A percentile compares a stretch with the other conserved stretches of the same genome.
phyloP scores from a whole-genome alignment of 2,888 invertebrate genomes.

The Cephus pulcher region DNA sequence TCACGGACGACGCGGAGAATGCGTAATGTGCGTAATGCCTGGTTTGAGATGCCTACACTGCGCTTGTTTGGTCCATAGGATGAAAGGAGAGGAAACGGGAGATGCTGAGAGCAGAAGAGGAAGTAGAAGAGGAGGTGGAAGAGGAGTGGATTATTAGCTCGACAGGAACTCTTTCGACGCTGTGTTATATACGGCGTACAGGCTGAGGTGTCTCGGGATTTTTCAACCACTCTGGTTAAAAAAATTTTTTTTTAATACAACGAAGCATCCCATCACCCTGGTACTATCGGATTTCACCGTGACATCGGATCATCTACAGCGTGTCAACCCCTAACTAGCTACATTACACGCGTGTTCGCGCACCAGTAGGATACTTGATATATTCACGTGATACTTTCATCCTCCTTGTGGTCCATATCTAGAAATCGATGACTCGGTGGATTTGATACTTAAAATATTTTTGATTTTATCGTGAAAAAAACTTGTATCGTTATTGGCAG shows the following conservation, averaged over 20 bases:
- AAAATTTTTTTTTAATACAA: not conserved
- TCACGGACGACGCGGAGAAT: slow-evolving; percentile 41
- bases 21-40: slow-evolving; percentile 31
- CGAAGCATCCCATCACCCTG: not conserved
- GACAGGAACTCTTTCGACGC: not conserved
- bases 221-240: not conserved
- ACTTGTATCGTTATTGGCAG: not conserved
- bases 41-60: not conserved
- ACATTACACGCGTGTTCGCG: slow-evolving; percentile 21
- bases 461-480: not conserved
- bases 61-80: not conserved
- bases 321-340: slow-evolving; percentile 7
- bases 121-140: not conserved
- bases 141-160: not conserved
- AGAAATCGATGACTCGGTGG: not conserved
- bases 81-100: not conserved
- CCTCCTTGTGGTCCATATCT: not conserved
- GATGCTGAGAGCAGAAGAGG: not conserved
- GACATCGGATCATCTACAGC: slow-evolving; percentile 9
- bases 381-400: not conserved
- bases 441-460: not conserved
- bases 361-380: slow-evolving; percentile 25
- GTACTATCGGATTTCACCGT: not conserved
- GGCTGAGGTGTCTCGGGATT: not conserved
- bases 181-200: not conserved